Evolutionary conservation across 2,888 invertebrate genomes (phyloP), one percentile per base, ranked within the genome.

Genomic region (Timema cristinae): DNA sequence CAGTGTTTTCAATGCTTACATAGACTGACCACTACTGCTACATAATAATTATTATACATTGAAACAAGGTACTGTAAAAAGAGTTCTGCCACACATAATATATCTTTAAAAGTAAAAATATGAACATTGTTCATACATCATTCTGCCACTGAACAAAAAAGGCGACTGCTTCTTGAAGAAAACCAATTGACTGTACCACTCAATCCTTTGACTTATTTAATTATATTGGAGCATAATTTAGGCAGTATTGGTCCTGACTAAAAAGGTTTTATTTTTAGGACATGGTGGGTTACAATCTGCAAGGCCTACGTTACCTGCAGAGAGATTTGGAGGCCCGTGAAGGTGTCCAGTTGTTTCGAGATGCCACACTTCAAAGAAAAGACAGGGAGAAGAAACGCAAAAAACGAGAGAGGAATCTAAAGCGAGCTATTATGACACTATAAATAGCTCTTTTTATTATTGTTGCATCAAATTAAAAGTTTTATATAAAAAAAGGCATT

Each of bases 211-310:
- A 11, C 16, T 11, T 63, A 15, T 63, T 11, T 63, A 15, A 63
- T 11, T 63, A 0, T 11, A 66, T 66, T 5, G 32, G 32, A 9
- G 6, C n/a, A 66, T 16, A 32, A 10, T 32, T 47, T n/a, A 68
- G 69, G 63, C 32, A 32, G 67, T 67, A 69, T 68, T 49, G 47
- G 68, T 71, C 51, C 68, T 15, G 6, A 66, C 15, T 16, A 32
- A 32, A 32, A 32, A 32, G 32, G 32, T 50, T 68, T 50, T 75
- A 52, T 66, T 79, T 86, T 15, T 83, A 96, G 89, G 93, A 96
- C 81, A 86, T 89, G 78, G 87, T 94, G 67, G 97, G 96, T 6
- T 91, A 89, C 81, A 98, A 98, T 83, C 83, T 92, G 75, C 91
- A 94, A 80, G 94, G 92, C 0, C 84, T 97, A 79, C 87, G 89